Evolutionary conservation across 2,888 invertebrate species (phyloP).

Genomic region (Penaeus monodon): DNA sequence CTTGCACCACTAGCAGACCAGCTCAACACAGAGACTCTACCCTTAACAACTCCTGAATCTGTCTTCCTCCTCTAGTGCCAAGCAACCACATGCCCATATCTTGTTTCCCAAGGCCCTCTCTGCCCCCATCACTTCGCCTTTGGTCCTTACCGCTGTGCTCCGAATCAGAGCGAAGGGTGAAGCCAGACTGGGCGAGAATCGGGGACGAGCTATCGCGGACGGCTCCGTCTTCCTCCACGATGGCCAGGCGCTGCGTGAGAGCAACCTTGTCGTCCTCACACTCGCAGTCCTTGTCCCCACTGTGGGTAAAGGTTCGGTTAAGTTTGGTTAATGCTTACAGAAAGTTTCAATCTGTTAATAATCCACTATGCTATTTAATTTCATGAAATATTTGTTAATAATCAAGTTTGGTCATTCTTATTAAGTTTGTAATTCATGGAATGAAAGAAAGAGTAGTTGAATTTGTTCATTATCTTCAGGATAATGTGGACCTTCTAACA

Average conservation of each 20-base stretch:
- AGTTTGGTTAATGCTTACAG: no score
- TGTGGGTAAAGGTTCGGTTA: not conserved
- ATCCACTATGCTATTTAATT: not conserved
- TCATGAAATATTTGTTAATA: not conserved
- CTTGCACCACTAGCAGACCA: no score
- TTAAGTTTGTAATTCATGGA: no score
- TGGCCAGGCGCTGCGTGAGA: constrained; percentile 43
- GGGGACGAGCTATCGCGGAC: constrained; percentile 39
- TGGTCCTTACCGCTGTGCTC: constrained; percentile 33
- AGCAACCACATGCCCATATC: not conserved
- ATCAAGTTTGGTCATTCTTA: no score
- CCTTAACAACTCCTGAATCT: no score
- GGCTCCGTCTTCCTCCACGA: constrained; percentile 31
- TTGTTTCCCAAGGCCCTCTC: not conserved
- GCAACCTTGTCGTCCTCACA: constrained; percentile 57
- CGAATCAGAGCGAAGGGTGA: constrained; percentile 43
- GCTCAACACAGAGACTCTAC: no score
- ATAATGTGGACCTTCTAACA: no score
- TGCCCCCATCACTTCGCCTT: not conserved
- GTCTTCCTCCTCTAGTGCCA: no score
- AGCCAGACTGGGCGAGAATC: constrained; percentile 36
- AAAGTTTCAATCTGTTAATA: no score
- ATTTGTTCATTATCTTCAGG: no score
- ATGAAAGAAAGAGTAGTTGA: no score
- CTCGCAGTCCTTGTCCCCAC: constrained; percentile 54